Conservation (phyloP, 2,888 invertebrate species). For the Latheticus oryzae region DNA sequence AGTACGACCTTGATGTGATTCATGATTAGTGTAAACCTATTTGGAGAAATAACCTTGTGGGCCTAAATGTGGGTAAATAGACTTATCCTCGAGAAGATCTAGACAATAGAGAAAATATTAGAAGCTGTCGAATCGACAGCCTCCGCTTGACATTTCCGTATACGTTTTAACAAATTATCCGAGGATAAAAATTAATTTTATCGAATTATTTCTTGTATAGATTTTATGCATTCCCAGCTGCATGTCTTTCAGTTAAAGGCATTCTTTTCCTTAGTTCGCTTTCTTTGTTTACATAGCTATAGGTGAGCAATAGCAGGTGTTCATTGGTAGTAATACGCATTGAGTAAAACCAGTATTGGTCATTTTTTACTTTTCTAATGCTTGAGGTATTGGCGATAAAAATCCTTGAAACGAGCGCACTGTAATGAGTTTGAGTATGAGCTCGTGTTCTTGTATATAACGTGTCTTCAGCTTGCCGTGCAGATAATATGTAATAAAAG, state of each 20-base stretch:
- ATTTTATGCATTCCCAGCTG: no score
- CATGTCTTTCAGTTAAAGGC: no score
- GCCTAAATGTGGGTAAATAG: constrained; percentile 28
- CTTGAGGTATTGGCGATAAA: constrained; percentile 28
- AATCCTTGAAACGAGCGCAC: constrained; percentile 30
- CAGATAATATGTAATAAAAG: constrained; percentile 1
- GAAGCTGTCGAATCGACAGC: constrained; percentile 12
- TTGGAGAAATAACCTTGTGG: constrained; percentile 12
- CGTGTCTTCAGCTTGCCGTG: no score
- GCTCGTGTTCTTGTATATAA: constrained; percentile 13
- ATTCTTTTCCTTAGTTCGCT: no score
- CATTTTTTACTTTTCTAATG: constrained; percentile 35
- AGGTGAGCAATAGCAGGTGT: constrained; percentile 40
- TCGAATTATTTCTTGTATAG: no score
- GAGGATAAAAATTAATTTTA: no score
- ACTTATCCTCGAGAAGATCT: constrained; percentile 30
- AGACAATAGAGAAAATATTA: constrained; percentile 30
- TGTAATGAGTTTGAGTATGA: constrained; percentile 15
- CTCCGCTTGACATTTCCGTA: constrained; percentile 12
- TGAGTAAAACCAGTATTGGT: constrained; percentile 34
- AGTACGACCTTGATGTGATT: constrained; percentile 25
- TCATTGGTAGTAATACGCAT: constrained; percentile 35
- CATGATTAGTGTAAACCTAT: constrained; percentile 16
- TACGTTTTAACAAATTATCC: constrained; percentile 1
- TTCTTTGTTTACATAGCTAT: constrained; percentile 30